These are phyloP conservation scores for Papilio helenus DNA, from an alignment of 1,140 invertebrate species.

Conservation along the genomic window DNA sequence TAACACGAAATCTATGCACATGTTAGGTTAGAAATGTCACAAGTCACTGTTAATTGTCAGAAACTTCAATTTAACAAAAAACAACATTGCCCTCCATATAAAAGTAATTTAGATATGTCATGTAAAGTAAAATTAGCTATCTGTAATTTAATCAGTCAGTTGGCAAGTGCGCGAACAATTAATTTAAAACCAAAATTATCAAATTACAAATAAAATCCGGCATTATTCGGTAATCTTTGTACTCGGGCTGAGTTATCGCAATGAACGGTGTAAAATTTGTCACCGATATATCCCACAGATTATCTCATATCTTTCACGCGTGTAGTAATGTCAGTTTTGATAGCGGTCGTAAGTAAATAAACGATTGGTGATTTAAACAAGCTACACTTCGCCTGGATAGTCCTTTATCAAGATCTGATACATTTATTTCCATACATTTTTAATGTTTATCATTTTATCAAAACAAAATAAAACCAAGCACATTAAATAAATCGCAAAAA, in stretches of 20 bases:
- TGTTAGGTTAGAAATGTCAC: no score
- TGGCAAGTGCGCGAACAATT: not conserved
- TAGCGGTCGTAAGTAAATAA: slow-evolving; percentile 20
- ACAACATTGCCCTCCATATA: no score
- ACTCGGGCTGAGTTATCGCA: not conserved
- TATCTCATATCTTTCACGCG: slow-evolving; percentile 27
- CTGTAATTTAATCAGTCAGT: no score
- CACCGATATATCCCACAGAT: slow-evolving; percentile 13
- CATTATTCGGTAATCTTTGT: slow-evolving; percentile 19
- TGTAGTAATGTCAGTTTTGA: slow-evolving; percentile 35
- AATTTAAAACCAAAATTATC: not conserved
- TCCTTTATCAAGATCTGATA: slow-evolving; percentile 12
- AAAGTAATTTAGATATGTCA: no score
- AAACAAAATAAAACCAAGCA: not conserved
- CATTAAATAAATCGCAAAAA: no score
- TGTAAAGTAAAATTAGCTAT: no score
- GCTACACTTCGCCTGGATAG: not conserved
- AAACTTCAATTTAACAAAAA: no score
- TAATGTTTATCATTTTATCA: not conserved
- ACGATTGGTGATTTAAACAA: slow-evolving; percentile 33
- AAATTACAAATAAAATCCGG: not conserved
- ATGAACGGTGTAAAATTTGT: slow-evolving; percentile 5
- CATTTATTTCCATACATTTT: not conserved
- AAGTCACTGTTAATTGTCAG: no score
- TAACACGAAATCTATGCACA: not conserved